Percentiles rank a stretch among this genome's conserved stretches.
These are phyloP conservation scores for Danio kyathit DNA, from an alignment of 2,797 vertebrate genomes.

Conservation along the genomic window DNA sequence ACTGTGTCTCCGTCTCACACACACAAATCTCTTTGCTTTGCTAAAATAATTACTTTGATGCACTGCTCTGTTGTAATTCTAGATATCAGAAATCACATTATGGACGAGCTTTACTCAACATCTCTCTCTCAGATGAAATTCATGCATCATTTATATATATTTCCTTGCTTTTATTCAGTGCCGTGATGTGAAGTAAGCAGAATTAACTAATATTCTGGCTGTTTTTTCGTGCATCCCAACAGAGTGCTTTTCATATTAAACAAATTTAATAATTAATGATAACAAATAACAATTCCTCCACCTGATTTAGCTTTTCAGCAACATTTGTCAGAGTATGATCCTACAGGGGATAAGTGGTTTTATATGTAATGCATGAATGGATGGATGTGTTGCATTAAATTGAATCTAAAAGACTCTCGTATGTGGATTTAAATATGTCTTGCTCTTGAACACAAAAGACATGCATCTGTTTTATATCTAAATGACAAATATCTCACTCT, in stretches of 20 bases:
- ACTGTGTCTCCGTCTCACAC: constrained; percentile 55
- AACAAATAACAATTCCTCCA: not conserved
- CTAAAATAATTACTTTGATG: constrained; percentile 85
- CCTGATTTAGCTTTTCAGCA: not conserved
- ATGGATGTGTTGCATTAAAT: too few species aligned
- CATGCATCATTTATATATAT: constrained; percentile 56
- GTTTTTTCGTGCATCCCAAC: not conserved
- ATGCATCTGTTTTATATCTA: too few species aligned
- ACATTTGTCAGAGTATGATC: not conserved
- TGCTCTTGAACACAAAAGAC: too few species aligned
- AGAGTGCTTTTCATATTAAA: not conserved
- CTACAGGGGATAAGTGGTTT: too few species aligned
- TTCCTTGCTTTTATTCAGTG: constrained; percentile 14
- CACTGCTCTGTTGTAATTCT: constrained; percentile 66
- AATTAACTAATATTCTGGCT: too few species aligned
- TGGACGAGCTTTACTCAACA: constrained; percentile 49
- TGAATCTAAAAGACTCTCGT: too few species aligned
- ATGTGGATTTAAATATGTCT: too few species aligned
- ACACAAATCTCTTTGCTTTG: constrained; percentile 75
- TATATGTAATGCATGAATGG: too few species aligned
- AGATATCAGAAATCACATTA: constrained; percentile 73
- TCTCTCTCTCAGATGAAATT: not conserved
- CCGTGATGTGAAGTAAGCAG: too few species aligned
- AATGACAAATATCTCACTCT: too few species aligned
- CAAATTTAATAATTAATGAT: not conserved